Evolutionary conservation across 2,888 invertebrate species (phyloP).

Genomic region (Villa cingulata): DNA sequence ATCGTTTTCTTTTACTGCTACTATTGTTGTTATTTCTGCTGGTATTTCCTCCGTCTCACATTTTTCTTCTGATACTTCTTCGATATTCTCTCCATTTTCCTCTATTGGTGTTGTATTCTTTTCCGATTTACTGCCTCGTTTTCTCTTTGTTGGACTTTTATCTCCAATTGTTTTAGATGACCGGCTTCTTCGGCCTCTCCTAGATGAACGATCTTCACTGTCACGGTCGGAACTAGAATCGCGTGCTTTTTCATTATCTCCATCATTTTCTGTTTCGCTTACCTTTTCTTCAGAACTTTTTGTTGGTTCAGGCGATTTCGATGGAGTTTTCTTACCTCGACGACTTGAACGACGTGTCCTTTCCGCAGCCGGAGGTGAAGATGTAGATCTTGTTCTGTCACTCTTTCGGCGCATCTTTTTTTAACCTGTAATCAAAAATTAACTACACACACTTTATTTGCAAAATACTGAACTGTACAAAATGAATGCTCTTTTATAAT

Average conservation of each 20-base stretch:
- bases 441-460: not conserved
- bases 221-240: constrained; percentile 15
- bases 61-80: not conserved
- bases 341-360: constrained; percentile 36
- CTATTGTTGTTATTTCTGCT: not conserved
- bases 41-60: not conserved
- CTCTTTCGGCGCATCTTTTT: constrained; percentile 57
- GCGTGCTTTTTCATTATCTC: constrained; percentile 12
- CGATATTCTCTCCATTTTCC: constrained; percentile 33
- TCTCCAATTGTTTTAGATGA: not conserved
- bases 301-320: constrained; percentile 29
- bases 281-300: constrained; percentile 19
- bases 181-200: constrained; percentile 6
- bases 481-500: too few species aligned
- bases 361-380: constrained; percentile 44
- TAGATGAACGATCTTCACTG: constrained; percentile 7
- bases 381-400: constrained; percentile 51
- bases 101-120: constrained; percentile 38
- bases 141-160: constrained; percentile 1
- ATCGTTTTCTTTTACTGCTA: too few species aligned
- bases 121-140: not conserved
- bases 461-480: too few species aligned
- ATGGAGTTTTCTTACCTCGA: constrained; percentile 37
- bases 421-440: not conserved
- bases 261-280: constrained; percentile 13